Conservation (phyloP, 2,797 vertebrate species). For the Diplodus puntazzo region DNA sequence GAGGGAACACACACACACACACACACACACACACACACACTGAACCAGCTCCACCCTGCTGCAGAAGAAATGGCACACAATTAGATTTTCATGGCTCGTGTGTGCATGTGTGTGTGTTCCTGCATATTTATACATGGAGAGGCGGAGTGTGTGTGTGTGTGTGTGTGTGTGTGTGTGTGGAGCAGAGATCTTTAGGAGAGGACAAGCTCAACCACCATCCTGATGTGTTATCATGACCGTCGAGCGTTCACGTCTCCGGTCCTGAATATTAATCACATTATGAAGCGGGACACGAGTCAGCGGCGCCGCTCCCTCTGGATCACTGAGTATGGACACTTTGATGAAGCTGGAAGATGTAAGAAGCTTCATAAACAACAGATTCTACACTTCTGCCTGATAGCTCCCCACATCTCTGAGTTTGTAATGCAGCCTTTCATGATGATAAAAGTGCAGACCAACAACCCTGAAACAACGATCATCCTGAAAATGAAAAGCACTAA, state of each 20-base stretch:
- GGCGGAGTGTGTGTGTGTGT: too few species aligned
- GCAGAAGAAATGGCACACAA: constrained; percentile 8
- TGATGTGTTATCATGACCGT: constrained; percentile 29
- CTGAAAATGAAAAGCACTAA: background rate
- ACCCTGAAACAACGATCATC: background rate
- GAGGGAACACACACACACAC: constrained; percentile 3
- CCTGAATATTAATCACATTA: constrained; percentile 17
- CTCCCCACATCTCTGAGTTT: background rate
- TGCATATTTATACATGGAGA: background rate
- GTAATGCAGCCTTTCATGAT: background rate
- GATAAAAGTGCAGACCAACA: background rate
- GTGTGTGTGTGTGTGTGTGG: background rate
- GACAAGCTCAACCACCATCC: background rate
- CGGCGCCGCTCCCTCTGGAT: background rate
- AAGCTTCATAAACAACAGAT: background rate
- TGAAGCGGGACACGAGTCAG: background rate
- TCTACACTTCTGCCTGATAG: background rate
- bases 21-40: constrained; percentile 18
- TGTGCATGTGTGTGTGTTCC: constrained; percentile 2
- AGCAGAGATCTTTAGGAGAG: background rate
- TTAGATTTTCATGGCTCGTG: background rate
- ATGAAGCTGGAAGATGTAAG: background rate
- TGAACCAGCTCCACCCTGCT: background rate
- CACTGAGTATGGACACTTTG: background rate
- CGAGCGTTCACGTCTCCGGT: background rate